Evolutionary conservation across 2,113 vertebrate species (phyloP).

Genomic region (Tylochromis polylepis): DNA sequence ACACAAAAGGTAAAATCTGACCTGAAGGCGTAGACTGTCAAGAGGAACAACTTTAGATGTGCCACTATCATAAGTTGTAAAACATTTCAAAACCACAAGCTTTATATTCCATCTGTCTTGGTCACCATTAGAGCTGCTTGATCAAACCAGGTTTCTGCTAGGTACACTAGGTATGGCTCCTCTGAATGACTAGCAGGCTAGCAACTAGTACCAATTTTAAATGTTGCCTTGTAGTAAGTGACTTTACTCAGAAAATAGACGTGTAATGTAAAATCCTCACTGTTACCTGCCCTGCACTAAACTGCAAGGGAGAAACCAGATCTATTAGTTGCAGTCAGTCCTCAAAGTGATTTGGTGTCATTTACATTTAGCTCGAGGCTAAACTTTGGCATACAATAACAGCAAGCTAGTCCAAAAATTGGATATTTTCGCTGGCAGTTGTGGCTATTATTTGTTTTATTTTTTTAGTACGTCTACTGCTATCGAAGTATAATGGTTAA

Average conservation of each 20-base stretch:
- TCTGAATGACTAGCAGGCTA: background rate
- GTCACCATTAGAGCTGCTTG: background rate
- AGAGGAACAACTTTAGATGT: background rate
- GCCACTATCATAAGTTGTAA: background rate
- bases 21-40: constrained; percentile 2
- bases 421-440: background rate
- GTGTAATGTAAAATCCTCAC: background rate
- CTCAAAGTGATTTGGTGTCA: background rate
- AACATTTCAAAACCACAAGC: background rate
- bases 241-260: background rate
- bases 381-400: background rate
- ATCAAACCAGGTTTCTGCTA: background rate
- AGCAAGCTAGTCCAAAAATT: background rate
- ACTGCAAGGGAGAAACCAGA: background rate
- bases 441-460: background rate
- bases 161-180: background rate
- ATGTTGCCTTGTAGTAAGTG: background rate
- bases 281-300: background rate
- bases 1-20: background rate
- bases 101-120: background rate
- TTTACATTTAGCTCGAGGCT: background rate
- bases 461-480: background rate
- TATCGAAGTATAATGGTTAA: background rate
- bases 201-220: background rate
- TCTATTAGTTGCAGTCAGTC: background rate